Evolutionary conservation across 2,888 invertebrate species (phyloP), one percentile per base, ranked within the genome.

Genomic region (Dugesia japonica): DNA sequence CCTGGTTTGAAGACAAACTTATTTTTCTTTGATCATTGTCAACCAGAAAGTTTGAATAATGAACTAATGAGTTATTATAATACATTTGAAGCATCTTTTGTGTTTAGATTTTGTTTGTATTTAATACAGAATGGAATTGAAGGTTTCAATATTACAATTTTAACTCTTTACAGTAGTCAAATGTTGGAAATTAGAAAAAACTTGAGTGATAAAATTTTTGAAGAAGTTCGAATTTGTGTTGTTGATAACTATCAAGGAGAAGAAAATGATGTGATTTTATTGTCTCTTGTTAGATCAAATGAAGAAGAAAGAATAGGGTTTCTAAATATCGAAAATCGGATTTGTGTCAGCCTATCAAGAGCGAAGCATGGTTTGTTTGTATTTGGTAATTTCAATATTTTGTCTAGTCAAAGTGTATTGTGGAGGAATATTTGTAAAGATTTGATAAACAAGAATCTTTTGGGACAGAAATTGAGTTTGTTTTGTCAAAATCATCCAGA

Each of bases 211-310:
- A n/a, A 33, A 13, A 73, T 33, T 56, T 79, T 75, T 28, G 20
- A 74, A 28, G 86, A 87, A 71, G 86, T 90, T 9, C 86, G 87
- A 79, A 87, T 90, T 27, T 87, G 88, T 0, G 88, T 88, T 0
- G 89, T 91, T 0, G 91, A 91, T 82, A 90, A 90, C 82, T 91
- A 88, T 81, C 91, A 91, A 85, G 91, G 91, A 0, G 89, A 90
- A 81, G 91, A 84, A 79, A 84, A 83, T 79, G 83, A 84, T 77
- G 82, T 84, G 71, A 80, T 84, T 23, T 76, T 84, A 13, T 77
- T 84, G 31, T 84, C 84, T 20, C 80, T 84, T 31, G 84, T 84
- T 0, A 78, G 84, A 72, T 83, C 82, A 78, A 84, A 83, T 79
- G 75, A 74, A 1, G 79, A 80, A 1, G 80, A 79, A 1, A 80